These are phyloP conservation scores for Tringa solitaria DNA, from an alignment of 2,113 vertebrate genomes.

Conservation along the genomic window DNA sequence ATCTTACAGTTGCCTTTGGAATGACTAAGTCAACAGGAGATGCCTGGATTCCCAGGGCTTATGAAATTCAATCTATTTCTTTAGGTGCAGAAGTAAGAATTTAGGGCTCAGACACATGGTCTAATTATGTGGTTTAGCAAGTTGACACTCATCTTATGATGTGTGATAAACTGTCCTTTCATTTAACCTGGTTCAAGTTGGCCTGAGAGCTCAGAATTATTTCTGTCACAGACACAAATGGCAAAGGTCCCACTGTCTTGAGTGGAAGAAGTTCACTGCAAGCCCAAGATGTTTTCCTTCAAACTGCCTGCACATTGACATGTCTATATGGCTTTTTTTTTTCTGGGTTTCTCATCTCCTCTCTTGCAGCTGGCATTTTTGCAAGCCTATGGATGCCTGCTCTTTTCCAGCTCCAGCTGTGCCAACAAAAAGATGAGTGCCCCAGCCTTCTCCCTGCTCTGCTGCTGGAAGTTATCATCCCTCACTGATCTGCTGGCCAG, in stretches of 20 bases:
- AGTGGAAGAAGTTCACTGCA: not conserved
- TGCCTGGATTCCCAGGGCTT: constrained; percentile 15
- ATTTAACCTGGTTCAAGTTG: not conserved
- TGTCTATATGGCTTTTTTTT: not conserved
- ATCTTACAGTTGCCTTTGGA: constrained; percentile 3
- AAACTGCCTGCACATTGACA: not conserved
- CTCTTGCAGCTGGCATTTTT: not conserved
- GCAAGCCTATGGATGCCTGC: not conserved
- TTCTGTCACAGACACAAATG: not conserved
- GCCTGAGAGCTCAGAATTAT: not conserved
- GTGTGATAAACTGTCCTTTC: constrained; percentile 27
- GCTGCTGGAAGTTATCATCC: not conserved
- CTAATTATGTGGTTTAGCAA: constrained; percentile 30
- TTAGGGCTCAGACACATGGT: not conserved
- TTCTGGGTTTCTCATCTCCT: not conserved
- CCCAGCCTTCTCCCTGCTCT: not conserved
- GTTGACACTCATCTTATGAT: not conserved
- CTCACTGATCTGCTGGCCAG: not conserved
- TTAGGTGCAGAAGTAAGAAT: constrained; percentile 34
- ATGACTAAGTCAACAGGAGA: constrained; percentile 35
- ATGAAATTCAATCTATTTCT: constrained; percentile 52
- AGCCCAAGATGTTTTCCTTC: not conserved
- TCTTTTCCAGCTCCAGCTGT: constrained; percentile 6
- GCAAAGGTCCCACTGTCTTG: not conserved
- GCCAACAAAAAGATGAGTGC: not conserved